These are phyloP conservation scores for Fulmarus glacialis DNA, from an alignment of 2,113 vertebrate genomes.

Conservation along the genomic window DNA sequence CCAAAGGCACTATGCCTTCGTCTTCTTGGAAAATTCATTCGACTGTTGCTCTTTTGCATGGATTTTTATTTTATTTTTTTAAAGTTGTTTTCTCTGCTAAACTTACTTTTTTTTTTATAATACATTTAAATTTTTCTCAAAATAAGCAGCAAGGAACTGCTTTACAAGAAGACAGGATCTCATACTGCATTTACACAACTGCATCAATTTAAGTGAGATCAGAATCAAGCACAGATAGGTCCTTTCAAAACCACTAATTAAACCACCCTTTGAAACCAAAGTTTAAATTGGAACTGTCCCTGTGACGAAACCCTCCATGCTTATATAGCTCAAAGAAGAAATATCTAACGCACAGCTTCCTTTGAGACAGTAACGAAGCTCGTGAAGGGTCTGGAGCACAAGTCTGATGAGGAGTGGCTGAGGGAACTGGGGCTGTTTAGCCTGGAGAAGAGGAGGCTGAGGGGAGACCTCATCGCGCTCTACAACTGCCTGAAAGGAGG, in stretches of 20 bases:
- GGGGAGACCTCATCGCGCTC: background rate
- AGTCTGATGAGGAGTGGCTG: background rate
- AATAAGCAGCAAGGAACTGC: background rate
- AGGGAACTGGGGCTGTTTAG: background rate
- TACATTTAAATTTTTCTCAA: background rate
- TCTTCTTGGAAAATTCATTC: conserved; percentile 21
- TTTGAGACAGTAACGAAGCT: background rate
- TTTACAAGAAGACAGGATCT: background rate
- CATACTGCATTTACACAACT: background rate
- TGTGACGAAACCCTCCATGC: background rate
- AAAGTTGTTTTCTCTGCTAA: background rate
- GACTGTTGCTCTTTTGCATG: background rate
- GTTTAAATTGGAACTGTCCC: background rate
- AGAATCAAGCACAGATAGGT: background rate
- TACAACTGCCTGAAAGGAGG: background rate
- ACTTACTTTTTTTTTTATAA: background rate
- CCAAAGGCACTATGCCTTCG: conserved; percentile 43
- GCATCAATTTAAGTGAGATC: background rate
- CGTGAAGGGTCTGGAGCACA: background rate
- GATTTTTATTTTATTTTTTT: background rate
- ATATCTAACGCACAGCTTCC: background rate
- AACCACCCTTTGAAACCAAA: background rate
- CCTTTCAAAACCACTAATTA: conserved; percentile 7
- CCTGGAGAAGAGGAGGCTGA: background rate
- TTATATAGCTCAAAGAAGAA: background rate